Percentiles rank a stretch among this genome's conserved stretches.
These are phyloP conservation scores for Zaprionus tsacasi DNA, from an alignment of 1,140 invertebrate species.

Conservation along the genomic window DNA sequence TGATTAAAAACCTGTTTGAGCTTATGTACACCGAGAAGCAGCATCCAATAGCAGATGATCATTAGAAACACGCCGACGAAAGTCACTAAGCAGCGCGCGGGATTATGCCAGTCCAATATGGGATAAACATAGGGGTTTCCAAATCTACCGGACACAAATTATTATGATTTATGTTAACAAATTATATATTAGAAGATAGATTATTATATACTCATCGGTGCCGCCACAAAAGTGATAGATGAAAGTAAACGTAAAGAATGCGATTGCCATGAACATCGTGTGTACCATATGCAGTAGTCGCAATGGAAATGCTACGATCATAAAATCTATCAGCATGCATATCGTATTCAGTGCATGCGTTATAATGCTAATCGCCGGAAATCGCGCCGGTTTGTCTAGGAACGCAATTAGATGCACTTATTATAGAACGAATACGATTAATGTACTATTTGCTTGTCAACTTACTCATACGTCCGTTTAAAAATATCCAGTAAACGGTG, in stretches of 20 bases:
- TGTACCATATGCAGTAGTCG: slow-evolving; percentile 89
- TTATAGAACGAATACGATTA: background rate
- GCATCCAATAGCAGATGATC: slow-evolving; percentile 64
- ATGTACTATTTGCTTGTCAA: background rate
- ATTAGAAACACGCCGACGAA: slow-evolving; percentile 86
- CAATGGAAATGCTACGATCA: slow-evolving; percentile 89
- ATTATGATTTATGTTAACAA: background rate
- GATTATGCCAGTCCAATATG: slow-evolving; percentile 88
- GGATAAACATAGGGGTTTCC: slow-evolving; percentile 88
- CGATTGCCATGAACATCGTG: slow-evolving; percentile 86
- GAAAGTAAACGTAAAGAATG: slow-evolving; percentile 89
- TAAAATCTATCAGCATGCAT: slow-evolving; percentile 90
- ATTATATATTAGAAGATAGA: slow-evolving; percentile 2
- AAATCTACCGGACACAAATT: slow-evolving; percentile 81
- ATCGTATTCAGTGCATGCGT: slow-evolving; percentile 90
- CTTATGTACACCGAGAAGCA: slow-evolving; percentile 65
- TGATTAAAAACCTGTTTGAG: slow-evolving; percentile 71
- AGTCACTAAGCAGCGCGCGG: slow-evolving; percentile 84
- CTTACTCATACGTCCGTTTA: slow-evolving; percentile 85
- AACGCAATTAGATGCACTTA: background rate
- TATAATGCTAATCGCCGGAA: slow-evolving; percentile 87
- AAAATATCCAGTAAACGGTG: slow-evolving; percentile 87
- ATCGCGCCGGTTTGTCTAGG: slow-evolving; percentile 71
- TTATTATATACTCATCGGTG: slow-evolving; percentile 86
- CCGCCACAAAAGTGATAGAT: slow-evolving; percentile 90